Evolutionary conservation across 2,797 vertebrate species (phyloP), one percentile per base, ranked within the genome.

Genomic region (Pelochelys cantorii): DNA sequence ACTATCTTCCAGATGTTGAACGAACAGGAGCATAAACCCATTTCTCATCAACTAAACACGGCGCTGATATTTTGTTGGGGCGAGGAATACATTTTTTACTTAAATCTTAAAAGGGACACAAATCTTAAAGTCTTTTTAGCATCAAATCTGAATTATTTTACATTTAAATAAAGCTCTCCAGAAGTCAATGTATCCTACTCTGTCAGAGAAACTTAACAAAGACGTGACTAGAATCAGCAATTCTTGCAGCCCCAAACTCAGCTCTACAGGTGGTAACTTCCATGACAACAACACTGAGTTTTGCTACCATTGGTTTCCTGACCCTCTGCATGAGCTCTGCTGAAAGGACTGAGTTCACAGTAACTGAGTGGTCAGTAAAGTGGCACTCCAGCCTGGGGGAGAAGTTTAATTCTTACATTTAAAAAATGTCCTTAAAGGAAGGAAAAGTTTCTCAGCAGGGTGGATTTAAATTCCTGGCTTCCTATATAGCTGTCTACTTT

Each of bases 201-300:
- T 89, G 57, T 79, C 92, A 94, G n/a, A 87, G 3, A 77, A 2
- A 27, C 62, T n/a, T 37, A 65, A 94, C 93, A 52, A 20, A 78
- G 54, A 89, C 75, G 84, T 14, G 15, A n/a, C 65, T 59, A 74
- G 56, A 65, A 56, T 81, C 88, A 56, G 23, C 48, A 93, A 94
- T 90, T 89, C 93, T 92, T 86, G 6, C 12, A 83, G 65, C 48
- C 81, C 37, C 80, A 87, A 80, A 85, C 27, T 92, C 79, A 86
- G 11, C 12, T 92, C 37, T 57, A 82, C 25, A 57, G 5, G 81
- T 85, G 88, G 9, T 22, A 29, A 59, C 77, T 93, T 80, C 78
- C 87, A 74, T 83, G 94, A 95, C 85, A 92, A 83, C 9, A 59
- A 7, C 65, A 85, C 65, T 60, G 85, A 89, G 27, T 42, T 77